Evolutionary conservation across 2,888 invertebrate genomes (phyloP).

Genomic region (Drosophila formosana): DNA sequence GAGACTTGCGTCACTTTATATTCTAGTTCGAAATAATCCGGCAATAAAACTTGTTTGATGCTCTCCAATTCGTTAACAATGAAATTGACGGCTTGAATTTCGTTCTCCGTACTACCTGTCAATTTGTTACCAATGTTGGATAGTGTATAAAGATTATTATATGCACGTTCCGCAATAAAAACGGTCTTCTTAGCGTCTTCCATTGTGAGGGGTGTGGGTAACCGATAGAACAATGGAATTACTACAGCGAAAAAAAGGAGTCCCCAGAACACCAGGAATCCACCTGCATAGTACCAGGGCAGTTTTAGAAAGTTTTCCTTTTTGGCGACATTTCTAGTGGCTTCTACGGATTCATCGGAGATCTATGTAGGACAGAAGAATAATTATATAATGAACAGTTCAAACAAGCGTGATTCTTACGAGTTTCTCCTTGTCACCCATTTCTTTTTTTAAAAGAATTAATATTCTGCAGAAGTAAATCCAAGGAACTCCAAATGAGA

Average conservation of each 20-base stretch:
- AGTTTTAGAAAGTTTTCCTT: slow-evolving; percentile 32
- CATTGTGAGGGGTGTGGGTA: slow-evolving; percentile 55
- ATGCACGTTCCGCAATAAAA: slow-evolving; percentile 89
- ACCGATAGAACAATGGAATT: slow-evolving; percentile 53
- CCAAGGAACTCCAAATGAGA: background rate
- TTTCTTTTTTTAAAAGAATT: slow-evolving; percentile 2
- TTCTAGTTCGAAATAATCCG: slow-evolving; percentile 77
- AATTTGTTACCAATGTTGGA: slow-evolving; percentile 57
- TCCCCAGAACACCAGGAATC: slow-evolving; percentile 65
- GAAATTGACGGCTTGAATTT: slow-evolving; percentile 87
- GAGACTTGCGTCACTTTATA: slow-evolving; percentile 76
- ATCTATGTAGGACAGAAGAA: slow-evolving; percentile 21
- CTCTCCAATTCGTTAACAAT: slow-evolving; percentile 66
- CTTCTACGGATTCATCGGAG: slow-evolving; percentile 36
- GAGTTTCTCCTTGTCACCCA: slow-evolving; percentile 50
- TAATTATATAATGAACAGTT: background rate
- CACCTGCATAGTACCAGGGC: slow-evolving; percentile 71
- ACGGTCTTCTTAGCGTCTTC: slow-evolving; percentile 80
- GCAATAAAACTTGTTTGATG: slow-evolving; percentile 59
- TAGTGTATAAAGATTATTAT: slow-evolving; percentile 48
- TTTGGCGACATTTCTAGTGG: slow-evolving; percentile 8
- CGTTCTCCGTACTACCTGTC: slow-evolving; percentile 90
- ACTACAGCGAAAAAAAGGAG: slow-evolving; percentile 61
- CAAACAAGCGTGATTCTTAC: slow-evolving; percentile 34
- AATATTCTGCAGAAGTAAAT: background rate